phyloP scores from a whole-genome alignment of 2,797 vertebrate species.

The Microctenopoma stevenorrisi region DNA sequence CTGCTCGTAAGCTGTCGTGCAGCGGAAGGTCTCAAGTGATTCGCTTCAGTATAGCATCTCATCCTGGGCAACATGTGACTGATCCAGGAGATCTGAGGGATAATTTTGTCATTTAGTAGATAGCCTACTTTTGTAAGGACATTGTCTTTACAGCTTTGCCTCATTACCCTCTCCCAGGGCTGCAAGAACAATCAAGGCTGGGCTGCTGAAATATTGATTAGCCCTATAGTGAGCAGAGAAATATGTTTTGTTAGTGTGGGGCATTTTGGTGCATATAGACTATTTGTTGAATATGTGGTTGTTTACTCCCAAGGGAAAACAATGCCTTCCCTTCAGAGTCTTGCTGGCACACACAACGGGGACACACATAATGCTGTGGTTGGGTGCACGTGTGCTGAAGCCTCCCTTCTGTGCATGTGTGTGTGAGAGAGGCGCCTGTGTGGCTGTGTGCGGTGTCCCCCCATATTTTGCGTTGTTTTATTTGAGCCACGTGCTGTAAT shows the following conservation, averaged over 20 bases:
- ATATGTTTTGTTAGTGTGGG: constrained; percentile 26
- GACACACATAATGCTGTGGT: constrained; percentile 54
- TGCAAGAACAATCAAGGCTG: constrained; percentile 70
- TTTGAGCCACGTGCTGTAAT: constrained; percentile 52
- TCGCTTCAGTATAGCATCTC: constrained; percentile 47
- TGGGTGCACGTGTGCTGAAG: constrained; percentile 30
- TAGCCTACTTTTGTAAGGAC: constrained; percentile 58
- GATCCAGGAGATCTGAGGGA: constrained; percentile 60
- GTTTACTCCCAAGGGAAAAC: constrained; percentile 66
- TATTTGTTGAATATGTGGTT: constrained; percentile 58
- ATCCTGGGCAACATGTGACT: constrained; percentile 37
- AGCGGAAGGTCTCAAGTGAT: constrained; percentile 49
- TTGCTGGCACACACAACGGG: constrained; percentile 56
- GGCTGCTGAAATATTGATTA: constrained; percentile 80
- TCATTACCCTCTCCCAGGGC: constrained; percentile 70
- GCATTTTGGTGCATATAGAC: constrained; percentile 48
- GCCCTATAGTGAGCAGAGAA: constrained; percentile 41
- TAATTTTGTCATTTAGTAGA: constrained; percentile 63
- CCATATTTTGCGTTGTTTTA: constrained; percentile 70
- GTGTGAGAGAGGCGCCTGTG: constrained; percentile 18
- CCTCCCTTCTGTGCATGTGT: constrained; percentile 40
- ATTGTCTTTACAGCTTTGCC: constrained; percentile 66
- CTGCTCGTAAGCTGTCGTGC: constrained; percentile 51
- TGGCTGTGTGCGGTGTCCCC: constrained; percentile 39
- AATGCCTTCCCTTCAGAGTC: constrained; percentile 68